phyloP scores from a whole-genome alignment of 2,888 invertebrate genomes.

The Sicus ferrugineus region DNA sequence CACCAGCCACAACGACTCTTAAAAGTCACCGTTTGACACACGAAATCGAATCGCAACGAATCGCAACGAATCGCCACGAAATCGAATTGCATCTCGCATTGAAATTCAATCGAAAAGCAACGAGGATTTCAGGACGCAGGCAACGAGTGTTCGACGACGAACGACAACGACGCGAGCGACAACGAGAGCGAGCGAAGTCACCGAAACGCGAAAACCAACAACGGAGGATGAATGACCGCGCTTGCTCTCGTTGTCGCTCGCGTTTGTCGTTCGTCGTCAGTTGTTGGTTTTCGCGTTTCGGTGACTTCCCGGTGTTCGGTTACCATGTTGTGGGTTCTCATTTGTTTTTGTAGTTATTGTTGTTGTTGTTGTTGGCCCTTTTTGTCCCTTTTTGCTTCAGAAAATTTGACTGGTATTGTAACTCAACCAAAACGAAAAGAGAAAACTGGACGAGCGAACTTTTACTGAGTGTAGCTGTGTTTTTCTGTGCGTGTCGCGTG shows the following conservation, averaged over 20 bases:
- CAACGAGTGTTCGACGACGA: background rate
- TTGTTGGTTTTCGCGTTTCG: background rate
- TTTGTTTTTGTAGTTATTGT: conserved; percentile 34
- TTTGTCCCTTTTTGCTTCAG: no score
- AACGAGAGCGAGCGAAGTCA: background rate
- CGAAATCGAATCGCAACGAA: background rate
- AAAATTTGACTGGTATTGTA: no score
- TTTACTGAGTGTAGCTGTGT: no score
- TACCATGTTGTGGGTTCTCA: background rate
- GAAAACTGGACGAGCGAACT: no score
- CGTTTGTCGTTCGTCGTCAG: background rate
- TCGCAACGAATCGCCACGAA: background rate
- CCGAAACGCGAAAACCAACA: no score
- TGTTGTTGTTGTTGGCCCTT: background rate
- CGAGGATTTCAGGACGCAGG: background rate
- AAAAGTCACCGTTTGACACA: background rate
- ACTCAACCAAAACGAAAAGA: no score
- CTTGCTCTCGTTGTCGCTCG: background rate
- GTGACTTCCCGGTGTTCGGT: background rate
- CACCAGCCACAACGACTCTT: no score
- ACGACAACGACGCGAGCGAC: background rate
- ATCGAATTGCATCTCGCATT: no score
- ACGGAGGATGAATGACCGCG: background rate
- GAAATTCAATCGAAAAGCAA: background rate
- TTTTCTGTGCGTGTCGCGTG: no score